Evolutionary conservation across 2,797 vertebrate species (phyloP).

Genomic region (Sphenopsis melanotis): DNA sequence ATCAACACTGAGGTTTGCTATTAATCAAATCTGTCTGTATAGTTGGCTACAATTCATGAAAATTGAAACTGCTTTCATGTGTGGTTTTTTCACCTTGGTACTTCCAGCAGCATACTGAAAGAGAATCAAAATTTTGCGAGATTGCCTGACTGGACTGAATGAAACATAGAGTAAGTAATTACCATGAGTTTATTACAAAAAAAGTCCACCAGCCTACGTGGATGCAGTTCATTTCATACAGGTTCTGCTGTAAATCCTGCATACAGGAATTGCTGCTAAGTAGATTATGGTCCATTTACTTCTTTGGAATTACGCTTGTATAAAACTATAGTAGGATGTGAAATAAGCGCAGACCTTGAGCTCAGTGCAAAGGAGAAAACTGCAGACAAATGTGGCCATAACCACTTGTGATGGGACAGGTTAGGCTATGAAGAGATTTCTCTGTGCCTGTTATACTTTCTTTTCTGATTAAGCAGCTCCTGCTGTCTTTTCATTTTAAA

Average conservation of each 20-base stretch:
- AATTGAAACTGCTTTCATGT: constrained; percentile 14
- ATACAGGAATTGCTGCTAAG: not conserved
- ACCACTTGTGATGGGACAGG: not conserved
- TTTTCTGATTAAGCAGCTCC: not conserved
- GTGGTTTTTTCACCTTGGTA: not conserved
- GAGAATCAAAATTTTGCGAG: constrained; percentile 3
- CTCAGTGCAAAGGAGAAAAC: not conserved
- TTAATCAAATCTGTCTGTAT: constrained; percentile 1
- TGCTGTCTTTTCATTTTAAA: not conserved
- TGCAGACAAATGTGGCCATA: not conserved
- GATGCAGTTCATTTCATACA: not conserved
- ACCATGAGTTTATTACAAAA: not conserved
- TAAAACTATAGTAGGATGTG: not conserved
- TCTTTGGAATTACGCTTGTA: not conserved
- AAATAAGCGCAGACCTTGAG: not conserved
- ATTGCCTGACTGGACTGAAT: not conserved
- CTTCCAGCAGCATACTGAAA: not conserved
- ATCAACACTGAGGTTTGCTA: not conserved
- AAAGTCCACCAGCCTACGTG: not conserved
- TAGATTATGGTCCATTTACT: not conserved
- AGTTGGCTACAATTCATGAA: constrained; percentile 23
- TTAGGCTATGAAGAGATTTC: not conserved
- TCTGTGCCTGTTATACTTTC: not conserved
- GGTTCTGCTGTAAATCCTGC: not conserved
- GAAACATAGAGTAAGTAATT: not conserved